Conservation (phyloP, 2,797 vertebrate genomes). For the Antennarius maculatus region DNA sequence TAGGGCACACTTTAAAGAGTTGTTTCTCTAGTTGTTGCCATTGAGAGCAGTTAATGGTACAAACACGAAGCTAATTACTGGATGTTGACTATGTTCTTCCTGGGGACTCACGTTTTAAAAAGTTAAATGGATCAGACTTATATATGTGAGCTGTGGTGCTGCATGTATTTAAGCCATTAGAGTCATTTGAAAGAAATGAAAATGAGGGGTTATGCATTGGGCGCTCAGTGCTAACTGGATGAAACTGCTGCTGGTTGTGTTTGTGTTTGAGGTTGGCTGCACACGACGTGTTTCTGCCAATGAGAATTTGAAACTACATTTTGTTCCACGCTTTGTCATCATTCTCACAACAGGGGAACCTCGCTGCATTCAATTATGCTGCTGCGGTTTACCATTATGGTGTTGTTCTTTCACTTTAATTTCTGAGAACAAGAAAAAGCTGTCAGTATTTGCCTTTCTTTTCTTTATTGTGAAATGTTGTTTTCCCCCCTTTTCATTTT, state of each 20-base stretch:
- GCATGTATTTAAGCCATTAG: conserved; percentile 32
- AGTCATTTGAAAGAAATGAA: conserved; percentile 28
- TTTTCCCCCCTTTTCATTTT: background rate
- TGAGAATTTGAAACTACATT: conserved; percentile 23
- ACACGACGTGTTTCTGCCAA: conserved; percentile 20
- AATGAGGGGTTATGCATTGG: background rate
- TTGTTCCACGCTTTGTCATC: conserved; percentile 22
- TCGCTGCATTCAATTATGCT: conserved; percentile 22
- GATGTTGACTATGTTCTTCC: conserved; percentile 40
- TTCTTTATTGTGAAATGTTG: background rate
- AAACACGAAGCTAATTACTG: conserved; percentile 52
- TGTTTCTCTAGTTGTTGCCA: conserved; percentile 30
- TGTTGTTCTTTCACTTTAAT: conserved; percentile 12
- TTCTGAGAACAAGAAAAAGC: conserved; percentile 8
- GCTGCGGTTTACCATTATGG: conserved; percentile 15
- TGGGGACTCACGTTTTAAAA: conserved; percentile 36
- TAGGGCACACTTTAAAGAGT: conserved; percentile 37
- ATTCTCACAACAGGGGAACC: conserved; percentile 13
- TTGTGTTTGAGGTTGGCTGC: conserved; percentile 21
- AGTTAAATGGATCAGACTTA: conserved; percentile 37
- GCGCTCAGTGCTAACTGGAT: conserved; percentile 9
- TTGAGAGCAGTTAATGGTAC: conserved; percentile 46
- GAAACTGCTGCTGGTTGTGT: background rate
- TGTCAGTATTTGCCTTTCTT: background rate
- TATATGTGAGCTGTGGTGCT: conserved; percentile 16